Conservation (phyloP, 2,113 vertebrate species). For the Hymenochirus boettgeri region DNA sequence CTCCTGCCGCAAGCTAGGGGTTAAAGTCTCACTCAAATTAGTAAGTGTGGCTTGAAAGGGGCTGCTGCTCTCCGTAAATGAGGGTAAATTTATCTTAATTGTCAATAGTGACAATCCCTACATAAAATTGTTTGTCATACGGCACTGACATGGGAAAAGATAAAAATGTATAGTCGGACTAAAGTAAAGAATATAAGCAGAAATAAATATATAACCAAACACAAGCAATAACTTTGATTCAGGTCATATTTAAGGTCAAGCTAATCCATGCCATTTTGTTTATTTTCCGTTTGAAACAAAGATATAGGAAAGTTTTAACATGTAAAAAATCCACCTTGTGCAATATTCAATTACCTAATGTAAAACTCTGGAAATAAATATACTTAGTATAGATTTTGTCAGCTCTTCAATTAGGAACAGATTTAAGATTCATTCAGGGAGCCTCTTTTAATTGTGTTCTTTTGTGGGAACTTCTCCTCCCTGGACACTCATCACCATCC, state of each 20-base stretch:
- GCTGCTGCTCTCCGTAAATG: too few relatives aligned
- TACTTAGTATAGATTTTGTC: conserved; percentile 71
- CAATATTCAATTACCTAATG: conserved; percentile 67
- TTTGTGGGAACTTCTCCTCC: conserved; percentile 62
- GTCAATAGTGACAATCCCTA: too few relatives aligned
- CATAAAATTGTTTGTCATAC: too few relatives aligned
- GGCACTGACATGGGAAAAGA: too few relatives aligned
- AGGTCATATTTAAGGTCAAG: neutral
- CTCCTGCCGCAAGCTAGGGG: too few relatives aligned
- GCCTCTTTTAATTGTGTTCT: conserved; percentile 70
- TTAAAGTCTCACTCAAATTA: too few relatives aligned
- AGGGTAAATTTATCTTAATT: too few relatives aligned
- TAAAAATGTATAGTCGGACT: too few relatives aligned
- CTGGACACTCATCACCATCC: conserved; percentile 63
- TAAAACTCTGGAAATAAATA: conserved; percentile 64
- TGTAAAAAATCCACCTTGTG: conserved; percentile 48
- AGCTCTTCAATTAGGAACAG: conserved; percentile 72
- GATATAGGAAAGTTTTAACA: conserved; percentile 48
- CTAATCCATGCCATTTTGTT: neutral
- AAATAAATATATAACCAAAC: too few relatives aligned
- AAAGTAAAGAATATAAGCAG: too few relatives aligned
- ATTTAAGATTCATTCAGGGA: conserved; percentile 60
- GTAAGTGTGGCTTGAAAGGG: too few relatives aligned
- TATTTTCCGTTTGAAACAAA: conserved; percentile 47
- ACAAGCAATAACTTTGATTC: too few relatives aligned